Base-by-base conservation (phyloP, 2,888 invertebrate species). In the Fabriciana adippe region DNA sequence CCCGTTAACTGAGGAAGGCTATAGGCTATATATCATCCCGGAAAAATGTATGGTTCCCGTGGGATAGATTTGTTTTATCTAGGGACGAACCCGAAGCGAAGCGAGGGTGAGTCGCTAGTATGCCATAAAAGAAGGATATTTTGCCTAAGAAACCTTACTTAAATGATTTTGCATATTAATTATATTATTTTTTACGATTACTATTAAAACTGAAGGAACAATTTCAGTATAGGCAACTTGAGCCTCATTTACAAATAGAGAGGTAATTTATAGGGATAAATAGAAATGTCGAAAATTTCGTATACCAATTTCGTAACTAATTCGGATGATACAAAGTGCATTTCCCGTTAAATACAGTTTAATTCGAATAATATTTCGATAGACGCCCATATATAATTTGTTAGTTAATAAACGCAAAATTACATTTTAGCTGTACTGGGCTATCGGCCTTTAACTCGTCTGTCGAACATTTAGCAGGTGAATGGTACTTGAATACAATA, bases 211-310 rank as follows among this genome's bases (percentile, higher is more conserved):
- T 15, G 6, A 16, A 62, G 15, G 56, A 53, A 41, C 56, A 66
- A 57, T 66, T 47, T 65, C 26, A 65, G 56, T 53, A 64, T 26
- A 47, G 53, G 15, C 55, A 61, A 68, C 62, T 68, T 53, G 35
- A 55, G 11, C 50, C 55, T 62, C 66, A 67, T 67, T 67, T 62
- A 62, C 51, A 67, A 67, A 67, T 55, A 67, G 55, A 67, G 55
- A 55, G 61, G 55, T 66, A 48, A 35, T 67, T 62, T 61, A 55
- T 55, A 48, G 60, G 60, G 66, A 53, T 60, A 66, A 66, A 66
- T 60, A 47, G 35, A 47, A 26, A 31, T 56, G 26, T 53, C 47
- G 48, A 60, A 66, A 60, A 55, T 54, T 47, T 60, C 54, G 47
- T 60, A 54, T 35, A 48, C 41, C 35, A 53, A 54, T 59, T 66